These are phyloP conservation scores for Psophia crepitans DNA, from an alignment of 2,113 vertebrate genomes.

Conservation along the genomic window DNA sequence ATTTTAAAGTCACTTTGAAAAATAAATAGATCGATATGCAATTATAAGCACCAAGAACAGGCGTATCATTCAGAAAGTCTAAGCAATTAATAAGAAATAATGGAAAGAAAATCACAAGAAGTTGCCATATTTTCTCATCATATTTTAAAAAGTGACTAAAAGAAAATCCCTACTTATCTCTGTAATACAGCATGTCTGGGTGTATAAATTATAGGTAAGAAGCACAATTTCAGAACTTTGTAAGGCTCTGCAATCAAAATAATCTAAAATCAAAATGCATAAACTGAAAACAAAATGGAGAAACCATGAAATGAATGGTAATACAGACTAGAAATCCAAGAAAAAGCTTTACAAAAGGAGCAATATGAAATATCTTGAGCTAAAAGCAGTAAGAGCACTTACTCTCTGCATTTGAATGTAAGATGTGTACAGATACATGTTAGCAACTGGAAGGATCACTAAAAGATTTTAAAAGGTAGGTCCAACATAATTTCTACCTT, in stretches of 20 bases:
- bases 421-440: accelerated
- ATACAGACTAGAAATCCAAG: background rate
- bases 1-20: background rate
- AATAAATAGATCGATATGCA: background rate
- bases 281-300: background rate
- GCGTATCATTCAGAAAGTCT: background rate
- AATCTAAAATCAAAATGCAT: background rate
- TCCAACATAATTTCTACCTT: background rate
- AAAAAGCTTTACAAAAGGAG: background rate
- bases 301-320: background rate
- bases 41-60: background rate
- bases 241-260: background rate
- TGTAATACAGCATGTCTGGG: background rate
- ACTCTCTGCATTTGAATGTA: background rate
- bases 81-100: background rate
- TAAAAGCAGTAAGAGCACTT: background rate
- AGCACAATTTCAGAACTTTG: background rate
- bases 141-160: background rate
- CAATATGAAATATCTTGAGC: background rate
- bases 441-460: background rate
- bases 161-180: background rate
- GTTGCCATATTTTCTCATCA: background rate
- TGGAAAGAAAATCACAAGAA: background rate
- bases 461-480: background rate
- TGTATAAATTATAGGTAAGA: background rate